Base-by-base conservation (phyloP, 2,888 invertebrate species). In the Quadriops clusia region DNA sequence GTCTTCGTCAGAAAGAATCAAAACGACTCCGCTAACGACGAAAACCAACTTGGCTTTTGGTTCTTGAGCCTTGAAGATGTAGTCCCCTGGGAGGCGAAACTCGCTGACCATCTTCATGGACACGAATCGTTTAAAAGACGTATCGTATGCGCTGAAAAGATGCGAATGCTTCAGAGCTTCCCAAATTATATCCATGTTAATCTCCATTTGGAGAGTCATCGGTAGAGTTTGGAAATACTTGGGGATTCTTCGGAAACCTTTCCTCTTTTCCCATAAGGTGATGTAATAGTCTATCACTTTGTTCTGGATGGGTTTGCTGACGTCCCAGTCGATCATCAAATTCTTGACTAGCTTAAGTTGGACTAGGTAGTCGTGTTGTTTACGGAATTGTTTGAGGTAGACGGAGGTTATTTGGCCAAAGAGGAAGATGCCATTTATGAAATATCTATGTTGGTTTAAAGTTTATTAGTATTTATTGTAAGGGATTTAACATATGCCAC, bases 41-140 rank as follows among this genome's bases (percentile, higher is more conserved):
- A 66, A 68, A 34, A 67, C 64, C 66, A 68, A 66, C 44, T 58
- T 54, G 40, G 60, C 61, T 50, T 66, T 67, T 41, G 63, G 60
- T 45, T 65, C 58, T 43, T 61, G 63, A 39, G 64, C 61, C 41
- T 50, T 61, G 41, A 60, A 66, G 37, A 68, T 60, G 43, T 63
- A 55, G 43, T 67, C 67, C 14, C 67, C 68, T 4, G 67, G 63
- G 42, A 68, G 53, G 53, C 63, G 65, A 54, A 67, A 67, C 40
- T 64, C 63, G 40, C 64, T 65, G 42, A 48, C 54, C 67, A 68
- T 67, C 21, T 58, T 57, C 35, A 66, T 49, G 11, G 66, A 65
- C 30, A 68, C 43, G 45, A 64, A 57, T 47, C 67, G 56, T 20
- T 67, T 56, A 47, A 67, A 67, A 36, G 67, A 57, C 53, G 67